These are phyloP conservation scores for Hoplostethus atlanticus DNA, from an alignment of 2,797 vertebrate genomes.

Conservation along the genomic window DNA sequence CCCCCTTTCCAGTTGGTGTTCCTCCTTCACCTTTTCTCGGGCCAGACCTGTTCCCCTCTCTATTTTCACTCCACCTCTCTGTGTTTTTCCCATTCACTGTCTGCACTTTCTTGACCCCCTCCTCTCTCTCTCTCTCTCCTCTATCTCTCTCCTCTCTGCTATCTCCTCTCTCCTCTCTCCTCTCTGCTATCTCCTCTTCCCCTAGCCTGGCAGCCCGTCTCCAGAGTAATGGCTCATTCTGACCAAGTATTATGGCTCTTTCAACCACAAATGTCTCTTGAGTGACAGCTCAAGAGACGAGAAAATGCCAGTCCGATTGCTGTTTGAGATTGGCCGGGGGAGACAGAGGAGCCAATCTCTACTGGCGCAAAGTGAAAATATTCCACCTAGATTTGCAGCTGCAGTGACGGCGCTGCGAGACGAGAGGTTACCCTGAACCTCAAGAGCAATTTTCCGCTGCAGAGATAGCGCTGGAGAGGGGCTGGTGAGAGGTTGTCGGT, in stretches of 20 bases:
- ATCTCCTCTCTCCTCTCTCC: slow-evolving; percentile 5
- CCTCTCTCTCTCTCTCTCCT: neutral
- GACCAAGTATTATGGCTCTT: slow-evolving; percentile 60
- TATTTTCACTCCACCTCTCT: slow-evolving; percentile 16
- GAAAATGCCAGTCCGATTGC: slow-evolving; percentile 69
- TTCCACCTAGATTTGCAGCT: slow-evolving; percentile 54
- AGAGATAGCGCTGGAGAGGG: slow-evolving; percentile 23
- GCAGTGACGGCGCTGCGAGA: slow-evolving; percentile 29
- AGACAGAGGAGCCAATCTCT: slow-evolving; percentile 58
- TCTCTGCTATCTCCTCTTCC: slow-evolving; percentile 2
- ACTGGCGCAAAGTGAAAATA: slow-evolving; percentile 56
- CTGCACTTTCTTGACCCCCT: neutral
- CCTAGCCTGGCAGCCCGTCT: slow-evolving; percentile 45
- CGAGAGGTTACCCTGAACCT: slow-evolving; percentile 45
- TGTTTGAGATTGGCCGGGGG: slow-evolving; percentile 52
- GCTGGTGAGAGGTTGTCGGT: slow-evolving; percentile 41
- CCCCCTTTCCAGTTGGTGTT: slow-evolving; percentile 12
- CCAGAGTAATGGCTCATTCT: slow-evolving; percentile 64
- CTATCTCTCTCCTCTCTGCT: neutral
- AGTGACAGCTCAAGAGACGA: slow-evolving; percentile 65
- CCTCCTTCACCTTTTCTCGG: slow-evolving; percentile 15
- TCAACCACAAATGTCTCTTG: slow-evolving; percentile 61
- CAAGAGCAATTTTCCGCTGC: slow-evolving; percentile 43
- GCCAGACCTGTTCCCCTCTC: slow-evolving; percentile 16
- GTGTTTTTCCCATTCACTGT: neutral